phyloP scores from a whole-genome alignment of 2,797 vertebrate genomes.

The Anguilla pacifica region DNA sequence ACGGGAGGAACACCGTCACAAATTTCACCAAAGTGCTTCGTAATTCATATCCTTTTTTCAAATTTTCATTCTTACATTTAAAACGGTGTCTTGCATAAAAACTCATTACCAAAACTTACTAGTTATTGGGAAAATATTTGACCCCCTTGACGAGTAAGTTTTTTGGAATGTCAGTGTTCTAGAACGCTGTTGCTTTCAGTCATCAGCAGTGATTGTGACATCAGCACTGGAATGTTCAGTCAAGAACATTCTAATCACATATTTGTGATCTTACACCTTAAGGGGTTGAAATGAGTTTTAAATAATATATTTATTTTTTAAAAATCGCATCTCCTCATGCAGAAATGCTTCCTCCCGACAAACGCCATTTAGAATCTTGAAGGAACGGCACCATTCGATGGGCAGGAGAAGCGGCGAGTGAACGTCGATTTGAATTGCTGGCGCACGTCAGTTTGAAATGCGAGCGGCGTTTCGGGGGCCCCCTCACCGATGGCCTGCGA shows the following conservation, averaged over 20 bases:
- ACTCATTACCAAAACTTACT: neutral
- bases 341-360: neutral
- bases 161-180: neutral
- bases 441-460: no score
- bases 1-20: neutral
- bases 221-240: neutral
- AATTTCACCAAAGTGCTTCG: neutral
- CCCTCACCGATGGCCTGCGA: constrained; percentile 90
- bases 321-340: neutral
- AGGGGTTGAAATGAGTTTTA: neutral
- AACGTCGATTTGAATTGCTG: neutral
- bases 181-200: neutral
- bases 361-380: neutral
- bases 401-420: no score
- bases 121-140: neutral
- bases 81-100: neutral
- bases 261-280: neutral
- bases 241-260: neutral
- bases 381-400: neutral
- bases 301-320: neutral
- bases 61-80: neutral
- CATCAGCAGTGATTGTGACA: neutral
- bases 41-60: neutral
- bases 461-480: neutral
- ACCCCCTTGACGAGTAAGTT: no score